Percentiles rank a stretch among this genome's conserved stretches.
Evolutionary conservation across 2,113 vertebrate species (phyloP).

Genomic region (Helogale parvula): DNA sequence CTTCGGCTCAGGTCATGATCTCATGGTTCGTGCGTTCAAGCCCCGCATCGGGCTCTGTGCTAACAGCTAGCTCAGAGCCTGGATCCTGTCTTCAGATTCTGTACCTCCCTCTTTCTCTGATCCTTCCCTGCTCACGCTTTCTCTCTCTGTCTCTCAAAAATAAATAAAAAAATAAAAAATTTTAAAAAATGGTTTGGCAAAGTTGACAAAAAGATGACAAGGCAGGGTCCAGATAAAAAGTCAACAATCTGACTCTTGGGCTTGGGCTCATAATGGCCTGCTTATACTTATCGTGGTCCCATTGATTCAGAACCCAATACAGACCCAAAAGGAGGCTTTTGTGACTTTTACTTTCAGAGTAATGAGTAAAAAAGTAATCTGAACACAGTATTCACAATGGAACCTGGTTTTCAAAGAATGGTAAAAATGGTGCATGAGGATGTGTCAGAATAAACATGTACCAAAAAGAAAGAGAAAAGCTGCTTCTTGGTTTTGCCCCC

Average conservation of each 20-base stretch:
- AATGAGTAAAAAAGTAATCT: background rate
- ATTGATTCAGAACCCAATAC: background rate
- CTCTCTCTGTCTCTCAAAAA: no score
- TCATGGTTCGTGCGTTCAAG: no score
- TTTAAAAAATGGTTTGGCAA: background rate
- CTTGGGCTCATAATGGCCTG: background rate
- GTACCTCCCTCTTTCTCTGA: no score
- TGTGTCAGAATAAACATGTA: background rate
- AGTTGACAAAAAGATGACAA: background rate
- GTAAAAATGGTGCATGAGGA: background rate
- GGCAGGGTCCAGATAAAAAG: background rate
- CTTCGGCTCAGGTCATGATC: no score
- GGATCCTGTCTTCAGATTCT: no score
- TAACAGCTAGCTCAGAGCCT: no score
- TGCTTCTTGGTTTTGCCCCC: background rate
- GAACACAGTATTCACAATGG: background rate
- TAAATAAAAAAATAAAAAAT: no score
- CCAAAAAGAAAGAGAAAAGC: background rate
- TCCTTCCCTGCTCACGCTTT: no score
- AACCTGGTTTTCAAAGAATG: slow-evolving; percentile 20
- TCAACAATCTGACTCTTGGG: background rate
- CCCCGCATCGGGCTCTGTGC: no score
- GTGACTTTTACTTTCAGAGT: background rate
- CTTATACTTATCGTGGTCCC: background rate
- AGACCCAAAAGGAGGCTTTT: background rate